Conservation (phyloP, 2,113 vertebrate genomes). For the Xyrauchen texanus region DNA sequence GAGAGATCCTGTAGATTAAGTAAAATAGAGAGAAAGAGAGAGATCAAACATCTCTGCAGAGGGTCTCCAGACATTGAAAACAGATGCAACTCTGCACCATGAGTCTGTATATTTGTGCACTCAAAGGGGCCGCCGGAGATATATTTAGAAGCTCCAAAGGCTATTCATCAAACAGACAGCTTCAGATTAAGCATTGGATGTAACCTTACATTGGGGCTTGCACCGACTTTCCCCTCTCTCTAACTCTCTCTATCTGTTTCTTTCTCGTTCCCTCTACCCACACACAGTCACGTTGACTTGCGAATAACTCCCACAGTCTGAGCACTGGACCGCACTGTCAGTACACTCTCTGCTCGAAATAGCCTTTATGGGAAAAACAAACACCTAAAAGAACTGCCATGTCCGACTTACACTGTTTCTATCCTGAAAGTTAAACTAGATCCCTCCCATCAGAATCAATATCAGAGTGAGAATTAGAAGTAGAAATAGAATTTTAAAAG, state of each 20-base stretch:
- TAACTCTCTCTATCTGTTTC: not conserved
- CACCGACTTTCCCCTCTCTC: not conserved
- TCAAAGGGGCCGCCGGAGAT: conserved; percentile 54
- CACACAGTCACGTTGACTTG: conserved; percentile 12
- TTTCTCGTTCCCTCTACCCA: not conserved
- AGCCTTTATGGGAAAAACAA: conserved; percentile 63
- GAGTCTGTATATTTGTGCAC: conserved; percentile 24
- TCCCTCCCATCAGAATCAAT: too few species aligned
- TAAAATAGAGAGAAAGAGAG: not conserved
- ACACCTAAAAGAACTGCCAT: conserved; percentile 62
- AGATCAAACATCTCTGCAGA: conserved; percentile 41
- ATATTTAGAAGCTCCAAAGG: conserved; percentile 60
- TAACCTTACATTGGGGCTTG: conserved; percentile 3
- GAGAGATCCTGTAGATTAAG: conserved; percentile 3
- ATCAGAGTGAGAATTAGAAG: too few species aligned
- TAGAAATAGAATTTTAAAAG: too few species aligned
- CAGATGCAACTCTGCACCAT: conserved; percentile 63
- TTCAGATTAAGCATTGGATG: conserved; percentile 37
- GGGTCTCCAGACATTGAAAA: conserved; percentile 67
- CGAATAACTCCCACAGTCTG: conserved; percentile 22
- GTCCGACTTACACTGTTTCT: conserved; percentile 52
- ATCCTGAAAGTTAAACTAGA: not conserved
- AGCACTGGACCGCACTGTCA: conserved; percentile 18
- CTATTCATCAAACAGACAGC: conserved; percentile 62
- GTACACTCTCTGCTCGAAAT: conserved; percentile 14